Base-by-base conservation (phyloP, 1,140 invertebrate species). In the Musca vetustissima region DNA sequence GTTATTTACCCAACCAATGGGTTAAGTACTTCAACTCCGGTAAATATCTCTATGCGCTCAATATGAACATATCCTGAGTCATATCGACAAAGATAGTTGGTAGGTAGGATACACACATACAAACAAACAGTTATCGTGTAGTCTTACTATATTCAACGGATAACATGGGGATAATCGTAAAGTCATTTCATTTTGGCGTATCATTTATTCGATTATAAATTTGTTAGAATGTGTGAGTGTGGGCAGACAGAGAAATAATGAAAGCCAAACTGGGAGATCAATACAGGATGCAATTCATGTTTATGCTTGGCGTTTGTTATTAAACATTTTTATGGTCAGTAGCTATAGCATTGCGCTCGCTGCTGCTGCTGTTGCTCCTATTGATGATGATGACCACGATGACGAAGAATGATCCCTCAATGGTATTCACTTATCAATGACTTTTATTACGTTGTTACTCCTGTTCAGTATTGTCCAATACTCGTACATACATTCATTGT, bases 161-260 rank as follows among this genome's bases (percentile, higher is more conserved):
- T 61, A 36, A 8, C 57, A 21, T 32, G 21, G 57, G 57, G 28
- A 61, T 61, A 61, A 61, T 21, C 28, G 28, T 61, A 36, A 36
- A 61, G 28, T 21, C 57, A 61, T 61, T 43, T 19, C 28, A 19
- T 61, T 61, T 61, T 61, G 57, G 57, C 57, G 28, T 61, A 43
- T 61, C 57, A 61, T 61, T 43, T 61, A 61, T 61, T 61, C 28
- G 57, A 61, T 61, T 61, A 61, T 61, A 61, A 61, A 61, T 61
- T 61, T 43, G 36, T 43, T 43, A 32, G n/a, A 36, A 36, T 36
- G 28, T 9, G 21, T n/a, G 8, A 28, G 28, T 4, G 28, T 4
- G 8, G 21, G 19, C n/a, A 43, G 17, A 59, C 25, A 32, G n/a
- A 59, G 36, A 28, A 57, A 57, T 28, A 15, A 14, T 36, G 36